These are phyloP conservation scores for Scaptomyza hsui DNA, from an alignment of 1,140 invertebrate species.

Conservation along the genomic window DNA sequence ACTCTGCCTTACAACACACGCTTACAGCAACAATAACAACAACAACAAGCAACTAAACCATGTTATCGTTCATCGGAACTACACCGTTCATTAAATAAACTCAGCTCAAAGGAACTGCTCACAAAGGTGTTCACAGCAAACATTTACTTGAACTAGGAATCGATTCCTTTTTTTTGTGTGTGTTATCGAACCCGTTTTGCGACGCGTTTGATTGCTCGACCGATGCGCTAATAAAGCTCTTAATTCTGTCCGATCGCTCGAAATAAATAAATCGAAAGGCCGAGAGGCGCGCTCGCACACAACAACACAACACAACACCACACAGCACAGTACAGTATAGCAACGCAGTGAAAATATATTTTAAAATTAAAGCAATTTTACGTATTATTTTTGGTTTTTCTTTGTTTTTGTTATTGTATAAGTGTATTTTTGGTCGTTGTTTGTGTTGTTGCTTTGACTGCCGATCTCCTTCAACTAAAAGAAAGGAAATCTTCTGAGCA, in stretches of 20 bases:
- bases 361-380: constrained; percentile 72
- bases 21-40: too few species aligned
- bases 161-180: constrained; percentile 25
- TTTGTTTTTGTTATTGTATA: constrained; percentile 64
- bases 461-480: constrained; percentile 74
- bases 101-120: background rate
- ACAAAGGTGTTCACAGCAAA: background rate
- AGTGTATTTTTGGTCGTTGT: constrained; percentile 25
- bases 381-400: constrained; percentile 63
- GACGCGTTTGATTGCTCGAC: constrained; percentile 54
- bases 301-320: too few species aligned
- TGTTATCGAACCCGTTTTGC: constrained; percentile 22
- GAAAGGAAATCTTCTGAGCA: constrained; percentile 63
- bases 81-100: background rate
- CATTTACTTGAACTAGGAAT: background rate
- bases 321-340: too few species aligned
- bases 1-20: too few species aligned
- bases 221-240: constrained; percentile 67
- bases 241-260: constrained; percentile 67
- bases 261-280: constrained; percentile 76
- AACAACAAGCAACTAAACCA: too few species aligned
- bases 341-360: constrained; percentile 71
- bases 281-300: constrained; percentile 17
- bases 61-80: too few species aligned
- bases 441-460: constrained; percentile 60